Percentiles rank a stretch among this genome's conserved stretches.
Evolutionary conservation across 2,113 vertebrate genomes (phyloP).

Genomic region (Pygoscelis antarcticus): DNA sequence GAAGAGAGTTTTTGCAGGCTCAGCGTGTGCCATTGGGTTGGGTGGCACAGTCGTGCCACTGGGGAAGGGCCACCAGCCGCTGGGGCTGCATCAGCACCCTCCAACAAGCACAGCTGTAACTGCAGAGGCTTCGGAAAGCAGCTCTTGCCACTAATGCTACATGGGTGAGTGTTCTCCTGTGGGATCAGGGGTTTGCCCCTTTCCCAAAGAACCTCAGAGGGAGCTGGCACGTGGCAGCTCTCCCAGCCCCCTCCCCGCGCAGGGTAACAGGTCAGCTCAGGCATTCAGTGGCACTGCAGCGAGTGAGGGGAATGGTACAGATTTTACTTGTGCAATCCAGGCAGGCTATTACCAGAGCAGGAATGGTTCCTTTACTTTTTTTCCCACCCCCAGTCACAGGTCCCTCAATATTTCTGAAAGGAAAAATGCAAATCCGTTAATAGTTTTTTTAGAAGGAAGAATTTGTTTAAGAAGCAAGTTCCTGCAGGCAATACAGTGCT

Average conservation of each 20-base stretch:
- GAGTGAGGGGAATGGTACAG: not conserved
- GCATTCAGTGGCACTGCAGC: rapidly evolving
- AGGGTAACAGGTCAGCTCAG: not conserved
- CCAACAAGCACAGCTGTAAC: rapidly evolving
- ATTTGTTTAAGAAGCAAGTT: not conserved
- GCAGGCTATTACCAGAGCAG: rapidly evolving
- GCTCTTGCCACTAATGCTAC: not conserved
- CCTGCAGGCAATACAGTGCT: not conserved
- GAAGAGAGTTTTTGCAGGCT: rapidly evolving
- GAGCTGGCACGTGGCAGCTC: rapidly evolving
- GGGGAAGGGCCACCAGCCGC: not conserved
- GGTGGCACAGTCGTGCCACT: rapidly evolving
- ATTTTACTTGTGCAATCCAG: not conserved
- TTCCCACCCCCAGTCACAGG: not conserved
- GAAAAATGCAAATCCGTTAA: not conserved
- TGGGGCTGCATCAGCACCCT: rapidly evolving
- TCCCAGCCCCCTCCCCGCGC: rapidly evolving
- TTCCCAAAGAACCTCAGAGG: not conserved
- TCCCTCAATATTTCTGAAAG: not conserved
- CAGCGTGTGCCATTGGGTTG: rapidly evolving
- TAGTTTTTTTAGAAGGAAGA: not conserved
- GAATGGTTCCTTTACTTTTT: not conserved
- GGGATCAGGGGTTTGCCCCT: not conserved
- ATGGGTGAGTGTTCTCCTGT: not conserved
- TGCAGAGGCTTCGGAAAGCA: not conserved